Conservation (phyloP, 2,797 vertebrate genomes). For the Sebastes diploproa region DNA sequence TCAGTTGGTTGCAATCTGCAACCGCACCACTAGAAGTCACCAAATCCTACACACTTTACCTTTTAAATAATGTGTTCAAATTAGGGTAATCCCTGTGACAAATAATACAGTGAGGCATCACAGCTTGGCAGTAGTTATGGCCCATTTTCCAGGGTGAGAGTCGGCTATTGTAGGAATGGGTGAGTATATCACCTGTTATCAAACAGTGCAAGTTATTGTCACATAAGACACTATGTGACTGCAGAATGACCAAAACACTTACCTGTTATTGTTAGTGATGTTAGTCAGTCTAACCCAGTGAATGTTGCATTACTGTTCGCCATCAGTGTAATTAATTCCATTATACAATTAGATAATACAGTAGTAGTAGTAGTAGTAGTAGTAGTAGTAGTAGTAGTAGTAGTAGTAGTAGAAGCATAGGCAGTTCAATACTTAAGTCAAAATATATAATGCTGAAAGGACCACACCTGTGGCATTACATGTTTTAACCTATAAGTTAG, state of each 20-base stretch:
- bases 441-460: neutral
- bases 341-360: neutral
- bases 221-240: neutral
- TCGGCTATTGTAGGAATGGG: neutral
- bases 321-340: neutral
- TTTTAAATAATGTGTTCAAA: neutral
- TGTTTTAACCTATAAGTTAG: neutral
- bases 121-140: too few relatives aligned
- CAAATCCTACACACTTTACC: too few relatives aligned
- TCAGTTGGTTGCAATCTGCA: too few relatives aligned
- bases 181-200: neutral
- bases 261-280: too few relatives aligned
- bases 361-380: neutral
- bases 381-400: neutral
- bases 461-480: neutral
- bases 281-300: neutral
- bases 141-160: too few relatives aligned
- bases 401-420: neutral
- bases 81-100: neutral
- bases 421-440: neutral
- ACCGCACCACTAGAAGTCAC: too few relatives aligned
- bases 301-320: neutral
- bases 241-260: neutral
- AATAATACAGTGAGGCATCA: neutral
- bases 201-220: neutral